Conservation (phyloP, 2,888 invertebrate species). For the Drosophila bunnanda region DNA sequence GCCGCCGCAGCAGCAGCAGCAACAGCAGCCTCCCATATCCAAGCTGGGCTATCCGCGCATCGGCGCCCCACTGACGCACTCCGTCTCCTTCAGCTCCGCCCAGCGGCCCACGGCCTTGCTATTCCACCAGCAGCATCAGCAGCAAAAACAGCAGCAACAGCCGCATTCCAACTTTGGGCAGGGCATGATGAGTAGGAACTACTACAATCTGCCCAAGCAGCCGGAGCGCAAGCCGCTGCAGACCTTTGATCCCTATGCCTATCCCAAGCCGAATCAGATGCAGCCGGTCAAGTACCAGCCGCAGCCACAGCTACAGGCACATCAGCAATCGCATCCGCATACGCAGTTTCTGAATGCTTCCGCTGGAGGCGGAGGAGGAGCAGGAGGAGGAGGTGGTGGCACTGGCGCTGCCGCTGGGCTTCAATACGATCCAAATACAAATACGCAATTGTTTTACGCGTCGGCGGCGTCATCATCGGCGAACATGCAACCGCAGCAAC, state of each 20-base stretch:
- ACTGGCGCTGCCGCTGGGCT: slow-evolving; percentile 49
- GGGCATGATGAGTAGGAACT: slow-evolving; percentile 76
- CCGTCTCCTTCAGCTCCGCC: slow-evolving; percentile 81
- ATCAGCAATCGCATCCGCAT: slow-evolving; percentile 70
- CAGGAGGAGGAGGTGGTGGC: slow-evolving; percentile 21
- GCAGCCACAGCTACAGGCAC: slow-evolving; percentile 44
- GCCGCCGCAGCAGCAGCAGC: slow-evolving; percentile 27
- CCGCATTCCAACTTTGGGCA: slow-evolving; percentile 56
- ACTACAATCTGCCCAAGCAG: slow-evolving; percentile 67
- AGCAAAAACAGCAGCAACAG: slow-evolving; percentile 53
- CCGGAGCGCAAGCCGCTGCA: slow-evolving; percentile 81
- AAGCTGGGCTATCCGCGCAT: slow-evolving; percentile 57
- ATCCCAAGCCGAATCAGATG: slow-evolving; percentile 78
- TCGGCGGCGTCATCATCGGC: slow-evolving; percentile 48
- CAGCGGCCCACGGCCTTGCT: slow-evolving; percentile 74
- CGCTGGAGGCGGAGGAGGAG: slow-evolving; percentile 35
- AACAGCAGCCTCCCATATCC: slow-evolving; percentile 23
- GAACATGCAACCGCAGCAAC: slow-evolving; percentile 67
- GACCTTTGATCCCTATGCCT: slow-evolving; percentile 83
- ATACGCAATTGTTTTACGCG: slow-evolving; percentile 77
- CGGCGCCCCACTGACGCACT: slow-evolving; percentile 75
- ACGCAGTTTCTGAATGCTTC: slow-evolving; percentile 75
- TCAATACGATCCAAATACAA: slow-evolving; percentile 75
- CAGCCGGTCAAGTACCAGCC: slow-evolving; percentile 66
- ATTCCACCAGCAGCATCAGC: slow-evolving; percentile 56